A percentile compares a stretch with the other conserved stretches of the same genome.
Conservation (phyloP, 2,888 invertebrate species). For the Tipula lateralis region DNA sequence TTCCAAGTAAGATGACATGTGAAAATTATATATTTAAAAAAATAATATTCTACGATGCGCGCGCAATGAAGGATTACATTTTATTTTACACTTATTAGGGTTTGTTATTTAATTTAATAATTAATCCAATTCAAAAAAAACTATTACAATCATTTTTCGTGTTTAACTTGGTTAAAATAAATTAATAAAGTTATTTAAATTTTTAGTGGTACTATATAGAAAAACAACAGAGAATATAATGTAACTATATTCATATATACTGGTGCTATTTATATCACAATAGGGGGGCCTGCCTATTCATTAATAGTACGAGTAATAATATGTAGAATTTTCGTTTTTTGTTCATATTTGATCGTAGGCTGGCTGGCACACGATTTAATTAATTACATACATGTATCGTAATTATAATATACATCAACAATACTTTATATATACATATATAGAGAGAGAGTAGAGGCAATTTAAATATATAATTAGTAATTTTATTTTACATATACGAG, state of each 20-base stretch:
- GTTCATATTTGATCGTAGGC: neutral
- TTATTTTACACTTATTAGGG: neutral
- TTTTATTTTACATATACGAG: neutral
- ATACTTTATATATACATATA: neutral
- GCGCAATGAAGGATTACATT: neutral
- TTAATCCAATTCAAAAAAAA: neutral
- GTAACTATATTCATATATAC: neutral
- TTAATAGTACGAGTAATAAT: neutral
- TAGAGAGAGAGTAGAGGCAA: too few species aligned
- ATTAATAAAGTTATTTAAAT: neutral
- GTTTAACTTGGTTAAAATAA: neutral
- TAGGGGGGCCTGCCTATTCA: neutral
- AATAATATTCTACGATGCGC: neutral
- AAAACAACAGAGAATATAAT: neutral
- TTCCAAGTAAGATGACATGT: constrained; percentile 6
- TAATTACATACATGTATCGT: neutral
- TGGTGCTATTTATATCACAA: neutral
- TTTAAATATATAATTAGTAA: neutral
- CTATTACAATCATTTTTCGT: neutral
- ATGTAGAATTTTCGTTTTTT: neutral
- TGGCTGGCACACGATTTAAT: neutral
- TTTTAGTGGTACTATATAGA: neutral
- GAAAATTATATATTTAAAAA: neutral
- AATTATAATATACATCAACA: neutral
- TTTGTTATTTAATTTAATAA: neutral